Conservation (phyloP, 2,888 invertebrate species). For the Anagyrus pseudococci region DNA sequence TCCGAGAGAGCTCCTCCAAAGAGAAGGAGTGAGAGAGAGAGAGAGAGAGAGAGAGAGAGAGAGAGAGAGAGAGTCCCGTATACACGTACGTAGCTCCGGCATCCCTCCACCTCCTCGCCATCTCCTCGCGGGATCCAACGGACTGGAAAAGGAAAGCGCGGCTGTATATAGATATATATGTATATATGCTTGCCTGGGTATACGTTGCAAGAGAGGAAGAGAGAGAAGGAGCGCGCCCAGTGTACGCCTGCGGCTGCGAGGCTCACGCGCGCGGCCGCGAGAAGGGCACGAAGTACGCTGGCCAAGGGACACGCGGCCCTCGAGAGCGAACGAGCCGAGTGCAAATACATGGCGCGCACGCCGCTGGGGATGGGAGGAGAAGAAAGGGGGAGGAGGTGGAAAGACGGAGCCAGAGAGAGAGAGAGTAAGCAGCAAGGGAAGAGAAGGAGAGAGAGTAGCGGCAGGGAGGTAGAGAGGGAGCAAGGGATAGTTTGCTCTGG, state of each 20-base stretch:
- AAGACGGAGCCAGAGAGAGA: too few species aligned
- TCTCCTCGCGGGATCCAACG: too few species aligned
- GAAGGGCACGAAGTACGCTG: constrained; percentile 18
- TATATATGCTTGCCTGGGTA: too few species aligned
- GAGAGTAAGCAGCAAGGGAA: too few species aligned
- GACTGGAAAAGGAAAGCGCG: too few species aligned
- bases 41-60: too few species aligned
- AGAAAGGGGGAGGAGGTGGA: constrained; percentile 20
- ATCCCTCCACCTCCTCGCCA: too few species aligned
- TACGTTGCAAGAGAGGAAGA: constrained; percentile 1
- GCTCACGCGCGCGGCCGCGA: constrained; percentile 12
- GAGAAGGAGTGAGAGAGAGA: too few species aligned
- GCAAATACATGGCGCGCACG: constrained; percentile 19
- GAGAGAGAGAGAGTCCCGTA: too few species aligned
- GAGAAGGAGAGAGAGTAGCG: constrained; percentile 14
- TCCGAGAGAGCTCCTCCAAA: constrained; percentile 35
- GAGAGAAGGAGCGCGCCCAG: constrained; percentile 13
- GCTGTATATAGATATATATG: too few species aligned
- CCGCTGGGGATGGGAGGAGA: constrained; percentile 18
- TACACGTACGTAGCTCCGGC: too few species aligned
- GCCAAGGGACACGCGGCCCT: constrained; percentile 22
- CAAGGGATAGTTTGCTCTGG: constrained; percentile 59
- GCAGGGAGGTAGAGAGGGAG: constrained; percentile 40
- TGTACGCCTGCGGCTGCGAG: constrained; percentile 4
- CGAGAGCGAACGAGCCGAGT: constrained; percentile 13